phyloP scores from a whole-genome alignment of 2,113 vertebrate species.

The Pterocles gutturalis region DNA sequence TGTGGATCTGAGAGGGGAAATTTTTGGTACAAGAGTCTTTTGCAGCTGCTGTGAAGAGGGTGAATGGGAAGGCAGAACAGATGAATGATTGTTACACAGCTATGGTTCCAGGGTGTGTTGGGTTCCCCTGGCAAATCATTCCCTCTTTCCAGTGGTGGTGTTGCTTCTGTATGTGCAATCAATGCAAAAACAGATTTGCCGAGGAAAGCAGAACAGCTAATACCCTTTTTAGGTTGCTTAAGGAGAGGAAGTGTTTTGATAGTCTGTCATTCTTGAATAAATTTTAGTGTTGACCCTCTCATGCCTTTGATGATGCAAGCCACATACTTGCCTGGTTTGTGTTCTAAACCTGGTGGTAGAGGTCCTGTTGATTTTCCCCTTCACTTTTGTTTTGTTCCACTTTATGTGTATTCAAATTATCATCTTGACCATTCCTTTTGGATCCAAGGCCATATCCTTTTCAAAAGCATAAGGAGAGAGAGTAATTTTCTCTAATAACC shows the following conservation, averaged over 20 bases:
- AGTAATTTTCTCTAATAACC: background rate
- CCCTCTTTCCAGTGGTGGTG: background rate
- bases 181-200: background rate
- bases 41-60: background rate
- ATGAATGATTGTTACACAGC: background rate
- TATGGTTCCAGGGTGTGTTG: background rate
- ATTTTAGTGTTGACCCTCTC: background rate
- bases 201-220: background rate
- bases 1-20: background rate
- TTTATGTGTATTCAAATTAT: accelerated
- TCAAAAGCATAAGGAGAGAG: background rate
- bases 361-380: background rate
- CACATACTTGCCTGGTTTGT: background rate
- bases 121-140: background rate
- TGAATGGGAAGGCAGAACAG: background rate
- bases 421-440: background rate
- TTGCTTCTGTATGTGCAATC: background rate
- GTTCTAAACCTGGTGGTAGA: background rate
- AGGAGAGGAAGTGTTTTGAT: background rate
- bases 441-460: background rate
- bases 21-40: background rate
- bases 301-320: background rate
- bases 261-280: background rate
- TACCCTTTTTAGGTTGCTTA: background rate
- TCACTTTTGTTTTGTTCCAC: background rate